phyloP scores from a whole-genome alignment of 2,113 vertebrate genomes.

The Ornithorhynchus anatinus region DNA sequence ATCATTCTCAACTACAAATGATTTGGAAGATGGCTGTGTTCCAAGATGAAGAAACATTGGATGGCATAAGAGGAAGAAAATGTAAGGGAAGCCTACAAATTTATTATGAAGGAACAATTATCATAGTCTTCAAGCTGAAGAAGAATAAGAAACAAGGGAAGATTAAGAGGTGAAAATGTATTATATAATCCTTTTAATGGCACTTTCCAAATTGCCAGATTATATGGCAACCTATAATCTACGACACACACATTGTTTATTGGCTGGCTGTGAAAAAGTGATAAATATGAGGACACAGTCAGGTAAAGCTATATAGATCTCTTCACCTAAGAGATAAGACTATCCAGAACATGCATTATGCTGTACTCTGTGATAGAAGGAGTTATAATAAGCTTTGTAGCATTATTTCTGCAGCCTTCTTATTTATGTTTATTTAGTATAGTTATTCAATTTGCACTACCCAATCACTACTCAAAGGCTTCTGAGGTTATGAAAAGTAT shows the following conservation, averaged over 20 bases:
- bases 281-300: not conserved
- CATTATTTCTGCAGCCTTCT: not conserved
- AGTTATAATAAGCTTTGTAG: not conserved
- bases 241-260: not conserved
- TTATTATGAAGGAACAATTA: conserved; percentile 51
- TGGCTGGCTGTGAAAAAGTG: conserved; percentile 16
- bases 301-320: not conserved
- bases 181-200: conserved; percentile 7
- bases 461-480: not conserved
- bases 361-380: not conserved
- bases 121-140: conserved; percentile 17
- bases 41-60: conserved; percentile 56
- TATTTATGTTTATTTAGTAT: not conserved
- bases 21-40: conserved; percentile 62
- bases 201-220: not conserved
- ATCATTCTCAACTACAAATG: conserved; percentile 53
- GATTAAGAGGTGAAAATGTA: not conserved
- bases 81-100: conserved; percentile 35
- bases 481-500: not conserved
- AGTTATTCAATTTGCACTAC: not conserved
- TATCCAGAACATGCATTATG: not conserved
- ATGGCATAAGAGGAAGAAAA: conserved; percentile 42
- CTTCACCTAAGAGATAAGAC: not conserved
- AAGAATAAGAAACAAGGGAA: conserved; percentile 1
- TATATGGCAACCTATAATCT: not conserved